Conservation (phyloP, 2,888 invertebrate genomes). For the Odontocolon sp. region DNA sequence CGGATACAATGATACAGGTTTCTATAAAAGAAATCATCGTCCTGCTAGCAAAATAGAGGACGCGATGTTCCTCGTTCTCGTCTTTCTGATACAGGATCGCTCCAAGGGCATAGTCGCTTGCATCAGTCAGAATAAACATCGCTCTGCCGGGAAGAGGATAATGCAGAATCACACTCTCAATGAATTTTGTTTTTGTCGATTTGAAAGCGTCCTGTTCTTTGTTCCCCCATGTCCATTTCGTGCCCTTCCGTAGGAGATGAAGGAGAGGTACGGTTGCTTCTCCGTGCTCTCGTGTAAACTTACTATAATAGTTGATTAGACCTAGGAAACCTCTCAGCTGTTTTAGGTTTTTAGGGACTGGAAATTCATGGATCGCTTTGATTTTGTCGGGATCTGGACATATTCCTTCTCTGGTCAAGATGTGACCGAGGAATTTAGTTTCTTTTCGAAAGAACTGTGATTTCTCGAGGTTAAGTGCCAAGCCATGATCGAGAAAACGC, state of each 20-base stretch:
- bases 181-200: background rate
- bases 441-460: conserved; percentile 58
- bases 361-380: conserved; percentile 59
- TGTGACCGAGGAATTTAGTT: conserved; percentile 65
- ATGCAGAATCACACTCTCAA: background rate
- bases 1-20: background rate
- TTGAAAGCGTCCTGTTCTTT: background rate
- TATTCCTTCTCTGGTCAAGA: conserved; percentile 58
- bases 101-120: conserved; percentile 16
- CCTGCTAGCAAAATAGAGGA: background rate
- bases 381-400: conserved; percentile 61
- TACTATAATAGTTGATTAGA: conserved; percentile 57
- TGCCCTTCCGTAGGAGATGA: conserved; percentile 53
- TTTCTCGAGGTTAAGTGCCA: conserved; percentile 63
- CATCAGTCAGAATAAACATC: conserved; percentile 54
- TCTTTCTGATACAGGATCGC: conserved; percentile 12
- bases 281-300: conserved; percentile 54
- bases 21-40: background rate
- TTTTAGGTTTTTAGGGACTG: conserved; percentile 52
- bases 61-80: conserved; percentile 46
- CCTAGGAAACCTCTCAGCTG: conserved; percentile 61
- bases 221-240: background rate
- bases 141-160: conserved; percentile 1
- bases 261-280: conserved; percentile 34
- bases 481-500: conserved; percentile 37